Conservation (phyloP, 2,888 invertebrate genomes). For the Mythimna pallens region DNA sequence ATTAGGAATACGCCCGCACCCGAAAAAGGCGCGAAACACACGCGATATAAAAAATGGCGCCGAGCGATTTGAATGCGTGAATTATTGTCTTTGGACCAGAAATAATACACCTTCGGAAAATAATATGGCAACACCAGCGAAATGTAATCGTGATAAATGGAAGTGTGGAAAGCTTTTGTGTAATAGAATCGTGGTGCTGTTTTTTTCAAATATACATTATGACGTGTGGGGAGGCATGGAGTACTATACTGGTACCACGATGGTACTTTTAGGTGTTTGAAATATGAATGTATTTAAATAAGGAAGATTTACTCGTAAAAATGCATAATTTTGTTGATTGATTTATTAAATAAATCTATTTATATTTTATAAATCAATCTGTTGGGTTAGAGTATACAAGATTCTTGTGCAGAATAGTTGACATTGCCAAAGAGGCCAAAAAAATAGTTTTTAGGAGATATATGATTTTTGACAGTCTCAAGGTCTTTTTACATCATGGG, state of each 20-base stretch:
- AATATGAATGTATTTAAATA: neutral
- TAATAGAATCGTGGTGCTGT: conserved; percentile 47
- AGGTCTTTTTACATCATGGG: too few species aligned
- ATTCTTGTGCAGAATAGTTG: too few species aligned
- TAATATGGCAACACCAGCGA: conserved; percentile 78
- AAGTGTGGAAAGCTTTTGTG: conserved; percentile 62
- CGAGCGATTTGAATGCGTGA: conserved; percentile 90
- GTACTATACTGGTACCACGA: too few species aligned
- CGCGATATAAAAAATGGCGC: conserved; percentile 91
- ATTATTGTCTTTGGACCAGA: conserved; percentile 89
- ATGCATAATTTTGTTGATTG: too few species aligned
- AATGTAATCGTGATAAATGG: conserved; percentile 80
- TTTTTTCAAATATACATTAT: conserved; percentile 35
- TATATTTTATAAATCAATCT: too few species aligned
- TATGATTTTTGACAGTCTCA: too few species aligned
- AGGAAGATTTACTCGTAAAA: too few species aligned
- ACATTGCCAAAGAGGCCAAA: too few species aligned
- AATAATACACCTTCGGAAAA: conserved; percentile 87
- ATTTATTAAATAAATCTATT: too few species aligned
- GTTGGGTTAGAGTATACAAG: too few species aligned
- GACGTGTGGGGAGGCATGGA: neutral
- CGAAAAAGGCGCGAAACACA: conserved; percentile 91
- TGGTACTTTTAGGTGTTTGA: neutral
- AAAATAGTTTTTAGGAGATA: too few species aligned
- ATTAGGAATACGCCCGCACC: conserved; percentile 90